Conservation (phyloP, 2,888 invertebrate species). For the Amaurobius ferox region DNA sequence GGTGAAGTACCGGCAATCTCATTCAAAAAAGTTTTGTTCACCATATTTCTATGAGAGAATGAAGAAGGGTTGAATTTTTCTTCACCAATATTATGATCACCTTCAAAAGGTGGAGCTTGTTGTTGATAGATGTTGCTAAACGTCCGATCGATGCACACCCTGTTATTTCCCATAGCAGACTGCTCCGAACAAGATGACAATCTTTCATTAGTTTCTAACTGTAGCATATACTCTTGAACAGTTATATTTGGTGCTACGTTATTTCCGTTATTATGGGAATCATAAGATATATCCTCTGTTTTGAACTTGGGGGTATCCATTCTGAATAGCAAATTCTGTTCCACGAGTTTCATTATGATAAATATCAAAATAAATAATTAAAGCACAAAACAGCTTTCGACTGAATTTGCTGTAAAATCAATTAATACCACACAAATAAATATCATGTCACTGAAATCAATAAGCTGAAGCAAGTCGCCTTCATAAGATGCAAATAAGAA, state of each 20-base stretch:
- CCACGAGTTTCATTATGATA: constrained; percentile 11
- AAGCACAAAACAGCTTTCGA: too few species aligned
- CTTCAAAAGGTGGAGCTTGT: constrained; percentile 31
- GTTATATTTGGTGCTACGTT: constrained; percentile 11
- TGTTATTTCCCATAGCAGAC: constrained; percentile 16
- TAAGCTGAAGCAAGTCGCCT: too few species aligned
- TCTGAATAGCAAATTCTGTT: neutral
- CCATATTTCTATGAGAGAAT: constrained; percentile 21
- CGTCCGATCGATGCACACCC: constrained; percentile 29
- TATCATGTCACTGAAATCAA: too few species aligned
- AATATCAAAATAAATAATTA: too few species aligned
- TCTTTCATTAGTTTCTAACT: constrained; percentile 31
- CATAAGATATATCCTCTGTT: constrained; percentile 16
- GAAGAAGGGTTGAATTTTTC: constrained; percentile 11
- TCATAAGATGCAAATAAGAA: too few species aligned
- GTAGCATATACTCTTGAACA: constrained; percentile 20
- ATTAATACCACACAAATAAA: too few species aligned
- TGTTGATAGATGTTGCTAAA: constrained; percentile 36
- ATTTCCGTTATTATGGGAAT: neutral
- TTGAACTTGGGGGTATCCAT: constrained; percentile 25
- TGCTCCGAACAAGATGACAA: constrained; percentile 46
- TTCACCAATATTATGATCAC: neutral
- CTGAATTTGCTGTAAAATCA: too few species aligned
- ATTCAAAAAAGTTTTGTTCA: constrained; percentile 19
- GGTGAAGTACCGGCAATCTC: neutral